Conservation (phyloP, 2,888 invertebrate species). For the Himalopsyche anomala region DNA sequence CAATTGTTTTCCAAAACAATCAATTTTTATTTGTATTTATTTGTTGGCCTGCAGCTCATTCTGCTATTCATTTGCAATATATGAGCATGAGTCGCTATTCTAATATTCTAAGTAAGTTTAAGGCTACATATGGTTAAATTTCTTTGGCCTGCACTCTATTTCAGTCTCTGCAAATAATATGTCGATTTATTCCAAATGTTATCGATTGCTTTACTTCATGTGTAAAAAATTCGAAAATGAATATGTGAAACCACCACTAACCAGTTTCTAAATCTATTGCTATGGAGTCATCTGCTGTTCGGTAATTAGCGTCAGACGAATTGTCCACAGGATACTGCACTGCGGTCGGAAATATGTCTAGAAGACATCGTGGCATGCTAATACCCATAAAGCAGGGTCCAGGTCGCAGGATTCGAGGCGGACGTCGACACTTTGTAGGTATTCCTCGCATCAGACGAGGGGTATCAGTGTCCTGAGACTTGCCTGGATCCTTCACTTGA, state of each 20-base stretch:
- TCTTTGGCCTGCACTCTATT: too few species aligned
- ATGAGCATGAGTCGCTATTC: too few species aligned
- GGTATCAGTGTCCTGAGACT: neutral
- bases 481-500: slow-evolving; percentile 20
- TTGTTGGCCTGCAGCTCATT: too few species aligned
- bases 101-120: too few species aligned
- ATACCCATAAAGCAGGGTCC: slow-evolving; percentile 82
- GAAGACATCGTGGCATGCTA: slow-evolving; percentile 82
- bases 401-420: slow-evolving; percentile 64
- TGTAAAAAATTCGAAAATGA: neutral
- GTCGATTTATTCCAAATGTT: too few species aligned
- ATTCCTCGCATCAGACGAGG: slow-evolving; percentile 8
- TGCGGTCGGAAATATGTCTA: slow-evolving; percentile 80
- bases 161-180: too few species aligned
- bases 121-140: too few species aligned
- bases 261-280: slow-evolving; percentile 53
- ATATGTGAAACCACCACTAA: slow-evolving; percentile 49
- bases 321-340: slow-evolving; percentile 42
- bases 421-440: slow-evolving; percentile 44
- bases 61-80: too few species aligned
- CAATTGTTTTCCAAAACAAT: too few species aligned
- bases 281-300: slow-evolving; percentile 59
- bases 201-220: too few species aligned
- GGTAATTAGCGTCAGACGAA: slow-evolving; percentile 45
- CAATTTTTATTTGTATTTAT: too few species aligned